Percentiles rank a stretch among this genome's conserved stretches.
phyloP scores from a whole-genome alignment of 2,797 vertebrate genomes.

The Acestrorhynchus altus region DNA sequence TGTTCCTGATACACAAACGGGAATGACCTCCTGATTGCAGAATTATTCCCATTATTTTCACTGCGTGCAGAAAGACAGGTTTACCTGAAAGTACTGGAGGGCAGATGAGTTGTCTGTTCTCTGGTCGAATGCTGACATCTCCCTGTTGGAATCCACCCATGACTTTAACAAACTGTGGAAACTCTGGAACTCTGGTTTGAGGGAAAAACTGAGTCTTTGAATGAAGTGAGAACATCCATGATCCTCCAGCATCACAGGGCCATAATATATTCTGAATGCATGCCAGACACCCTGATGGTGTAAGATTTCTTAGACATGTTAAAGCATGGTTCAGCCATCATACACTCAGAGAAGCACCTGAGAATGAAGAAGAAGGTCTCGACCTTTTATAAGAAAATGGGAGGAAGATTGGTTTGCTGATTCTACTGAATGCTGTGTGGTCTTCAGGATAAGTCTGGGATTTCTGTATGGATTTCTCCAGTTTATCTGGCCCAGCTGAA shows the following conservation, averaged over 20 bases:
- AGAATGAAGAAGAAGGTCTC: not conserved
- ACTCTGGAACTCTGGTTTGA: slow-evolving; percentile 69
- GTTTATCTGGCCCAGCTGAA: slow-evolving; percentile 3
- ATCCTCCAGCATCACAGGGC: not conserved
- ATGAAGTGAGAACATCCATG: not conserved
- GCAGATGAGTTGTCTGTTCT: slow-evolving; percentile 69
- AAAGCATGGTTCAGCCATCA: not conserved
- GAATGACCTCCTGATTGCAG: not conserved
- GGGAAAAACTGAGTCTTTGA: slow-evolving; percentile 5
- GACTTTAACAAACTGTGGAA: slow-evolving; percentile 71
- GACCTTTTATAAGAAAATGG: not conserved
- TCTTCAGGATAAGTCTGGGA: not conserved
- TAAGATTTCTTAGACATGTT: slow-evolving; percentile 27
- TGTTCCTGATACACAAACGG: not conserved
- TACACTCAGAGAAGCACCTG: not conserved
- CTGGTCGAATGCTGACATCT: slow-evolving; percentile 66
- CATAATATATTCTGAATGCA: not conserved
- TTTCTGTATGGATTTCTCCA: slow-evolving; percentile 6
- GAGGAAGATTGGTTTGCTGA: not conserved
- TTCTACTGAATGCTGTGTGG: not conserved
- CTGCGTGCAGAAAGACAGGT: not conserved
- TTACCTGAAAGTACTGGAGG: slow-evolving; percentile 74
- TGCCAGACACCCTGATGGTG: slow-evolving; percentile 30
- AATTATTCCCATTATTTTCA: not conserved
- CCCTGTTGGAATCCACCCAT: slow-evolving; percentile 52